Evolutionary conservation across 2,888 invertebrate species (phyloP), one percentile per base, ranked within the genome.

Genomic region (Rhorus exstirpatorius): DNA sequence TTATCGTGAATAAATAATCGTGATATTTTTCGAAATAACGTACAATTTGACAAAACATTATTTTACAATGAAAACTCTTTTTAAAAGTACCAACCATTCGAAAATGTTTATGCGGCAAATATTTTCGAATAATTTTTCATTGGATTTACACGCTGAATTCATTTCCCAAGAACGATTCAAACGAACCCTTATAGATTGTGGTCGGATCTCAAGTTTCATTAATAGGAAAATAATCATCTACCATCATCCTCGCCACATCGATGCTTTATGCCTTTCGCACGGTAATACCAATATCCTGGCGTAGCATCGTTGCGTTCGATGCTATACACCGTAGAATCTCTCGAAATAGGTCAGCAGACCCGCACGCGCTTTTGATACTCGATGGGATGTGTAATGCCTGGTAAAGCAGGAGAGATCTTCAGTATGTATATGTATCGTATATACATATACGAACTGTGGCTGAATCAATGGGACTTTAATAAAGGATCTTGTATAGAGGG

Each of bases 381-480:
- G 8, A 53, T 26, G 61, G 21, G 19, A 19, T 61, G 44, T 35
- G 19, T 67, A n/a, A 38, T 31, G 41, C 60, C 67, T n/a, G 58
- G 44, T 53, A 60, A 14, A 60, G 60, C 68, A 51, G 51, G 53
- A 38, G 8, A 58, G 70, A 17, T 41, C 49, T 60, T 68, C 38
- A n/a, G 60, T 4, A 10, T 41, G 26, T 41, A 21, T 8, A 14
- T 49, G 14, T n/a, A 49, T 49, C n/a, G 1, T 24, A 24, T 53
- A 53, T 53, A 21, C 3, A 53, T 35, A 26, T 19, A 38, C 35
- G 17, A 60, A 74, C 38, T 35, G 38, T 68, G 46, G 44, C 19
- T 4, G 75, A 75, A 80, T 80, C 75, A 70, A 80, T 38, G 63
- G 46, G 49, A 70, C 60, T 74, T 77, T 61, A 72, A 72, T 77